These are phyloP conservation scores for Gyps fulvus DNA, from an alignment of 2,113 vertebrate species.

Conservation along the genomic window DNA sequence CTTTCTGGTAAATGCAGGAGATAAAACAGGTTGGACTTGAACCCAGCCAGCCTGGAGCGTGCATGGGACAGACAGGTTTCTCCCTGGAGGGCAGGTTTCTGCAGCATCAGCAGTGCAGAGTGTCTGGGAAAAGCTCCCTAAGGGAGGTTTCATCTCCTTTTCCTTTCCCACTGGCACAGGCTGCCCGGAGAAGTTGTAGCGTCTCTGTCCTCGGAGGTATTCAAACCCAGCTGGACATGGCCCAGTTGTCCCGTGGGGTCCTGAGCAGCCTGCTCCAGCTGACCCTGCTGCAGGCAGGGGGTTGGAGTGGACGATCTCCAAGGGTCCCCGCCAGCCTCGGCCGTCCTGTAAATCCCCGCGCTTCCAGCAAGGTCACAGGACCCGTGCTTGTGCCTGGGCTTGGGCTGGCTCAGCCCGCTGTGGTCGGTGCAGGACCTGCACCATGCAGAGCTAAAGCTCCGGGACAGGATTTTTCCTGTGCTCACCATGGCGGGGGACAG, in stretches of 20 bases:
- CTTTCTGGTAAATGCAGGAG: background rate
- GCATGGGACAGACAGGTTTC: background rate
- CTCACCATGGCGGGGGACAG: too few relatives aligned
- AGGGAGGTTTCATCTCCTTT: background rate
- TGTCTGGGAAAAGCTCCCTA: background rate
- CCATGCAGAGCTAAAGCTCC: background rate
- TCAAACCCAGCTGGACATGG: rapidly evolving
- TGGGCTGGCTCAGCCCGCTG: background rate
- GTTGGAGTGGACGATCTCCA: background rate
- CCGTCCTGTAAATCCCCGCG: background rate
- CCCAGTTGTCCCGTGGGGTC: background rate
- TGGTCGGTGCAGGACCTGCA: background rate
- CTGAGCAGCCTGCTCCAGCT: background rate
- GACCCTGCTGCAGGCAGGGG: background rate
- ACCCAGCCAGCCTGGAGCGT: background rate
- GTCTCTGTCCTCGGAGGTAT: rapidly evolving
- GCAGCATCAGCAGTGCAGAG: background rate
- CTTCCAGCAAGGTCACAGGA: background rate
- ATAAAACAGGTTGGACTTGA: background rate
- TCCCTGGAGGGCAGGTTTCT: background rate
- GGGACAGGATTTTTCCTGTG: background rate
- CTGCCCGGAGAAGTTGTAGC: too few relatives aligned
- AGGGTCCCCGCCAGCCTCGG: background rate
- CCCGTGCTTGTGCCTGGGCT: too few relatives aligned
- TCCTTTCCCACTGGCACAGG: background rate